Conservation (phyloP, 2,797 vertebrate genomes). For the Parambassis ranga region DNA sequence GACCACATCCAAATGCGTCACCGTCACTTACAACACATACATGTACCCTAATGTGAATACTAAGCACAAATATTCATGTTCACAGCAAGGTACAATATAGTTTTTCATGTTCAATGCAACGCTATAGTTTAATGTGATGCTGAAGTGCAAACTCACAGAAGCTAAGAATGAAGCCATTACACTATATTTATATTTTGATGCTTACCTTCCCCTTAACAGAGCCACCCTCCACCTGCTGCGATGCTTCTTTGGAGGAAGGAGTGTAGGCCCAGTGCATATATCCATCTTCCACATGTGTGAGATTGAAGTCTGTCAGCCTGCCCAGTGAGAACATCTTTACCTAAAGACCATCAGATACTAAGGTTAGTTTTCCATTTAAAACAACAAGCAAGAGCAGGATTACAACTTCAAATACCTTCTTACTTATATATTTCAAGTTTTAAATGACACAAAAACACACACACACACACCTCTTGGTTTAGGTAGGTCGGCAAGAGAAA, state of each 20-base stretch:
- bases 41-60: too few relatives aligned
- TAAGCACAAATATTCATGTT: too few relatives aligned
- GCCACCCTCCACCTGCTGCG: slow-evolving; percentile 61
- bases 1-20: background rate
- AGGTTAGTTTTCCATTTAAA: slow-evolving; percentile 9
- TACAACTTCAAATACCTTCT: background rate
- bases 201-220: slow-evolving; percentile 83
- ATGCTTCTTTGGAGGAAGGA: slow-evolving; percentile 63
- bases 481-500: slow-evolving; percentile 89
- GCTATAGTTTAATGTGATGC: too few relatives aligned
- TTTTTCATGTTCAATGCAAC: too few relatives aligned
- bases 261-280: slow-evolving; percentile 83
- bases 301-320: slow-evolving; percentile 82
- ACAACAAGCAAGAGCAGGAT: background rate
- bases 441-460: background rate
- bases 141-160: background rate
- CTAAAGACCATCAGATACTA: slow-evolving; percentile 62
- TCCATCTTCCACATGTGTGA: slow-evolving; percentile 80
- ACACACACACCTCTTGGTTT: slow-evolving; percentile 85
- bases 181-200: background rate
- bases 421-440: background rate
- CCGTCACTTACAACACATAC: too few relatives aligned
- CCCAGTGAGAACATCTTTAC: slow-evolving; percentile 86
- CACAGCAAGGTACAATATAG: too few relatives aligned
- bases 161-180: background rate